Base-by-base conservation (phyloP, 2,113 vertebrate species). In the Parus major region DNA sequence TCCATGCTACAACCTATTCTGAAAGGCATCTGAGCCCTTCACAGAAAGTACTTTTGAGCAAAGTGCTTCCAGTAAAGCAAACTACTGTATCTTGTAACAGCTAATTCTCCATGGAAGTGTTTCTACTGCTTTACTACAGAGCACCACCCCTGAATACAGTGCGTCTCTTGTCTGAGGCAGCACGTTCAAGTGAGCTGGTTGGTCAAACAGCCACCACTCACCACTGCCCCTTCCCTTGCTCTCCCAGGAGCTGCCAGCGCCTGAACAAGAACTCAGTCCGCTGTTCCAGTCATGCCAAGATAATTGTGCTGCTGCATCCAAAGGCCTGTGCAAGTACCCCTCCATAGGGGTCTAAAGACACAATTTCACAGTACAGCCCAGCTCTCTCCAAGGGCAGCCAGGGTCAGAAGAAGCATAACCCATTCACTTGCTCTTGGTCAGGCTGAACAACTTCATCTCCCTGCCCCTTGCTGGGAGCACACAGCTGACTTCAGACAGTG, bases 101-200 rank as follows among this genome's bases (percentile, higher is more conserved):
- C 23, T 35, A 41, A 61, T 22, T 53, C 31, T 75, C 47, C 25
- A 25, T 1, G 18, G 13, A 60, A 46, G 35, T 11, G 16, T 10
- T 80, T 36, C 31, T 46, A 21, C 5, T 35, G 61, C 64, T 63
- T n/a, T 10, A 18, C 41, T 33, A 1, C 1, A 2, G 35, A 87
- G 69, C 55, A 61, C 15, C 55, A 44, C 4, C 36, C 44, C 49
- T 31, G 39, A 31, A 47, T 1, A 12, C 25, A 14, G 11, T 1
- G 52, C 12, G 39, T 39, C 49, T 35, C 21, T 17, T 14, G 19
- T 46, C 25, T 33, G 28, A 55, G 25, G 20, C 5, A 36, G 53
- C 1, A 0, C 5, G 0, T 12, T 16, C 11, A 2, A 53, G 31
- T 6, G 25, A 71, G 18, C n/a, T 21, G 36, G 23, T 6, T 0